Evolutionary conservation across 2,113 vertebrate genomes (phyloP).

Genomic region (Phycodurus eques): DNA sequence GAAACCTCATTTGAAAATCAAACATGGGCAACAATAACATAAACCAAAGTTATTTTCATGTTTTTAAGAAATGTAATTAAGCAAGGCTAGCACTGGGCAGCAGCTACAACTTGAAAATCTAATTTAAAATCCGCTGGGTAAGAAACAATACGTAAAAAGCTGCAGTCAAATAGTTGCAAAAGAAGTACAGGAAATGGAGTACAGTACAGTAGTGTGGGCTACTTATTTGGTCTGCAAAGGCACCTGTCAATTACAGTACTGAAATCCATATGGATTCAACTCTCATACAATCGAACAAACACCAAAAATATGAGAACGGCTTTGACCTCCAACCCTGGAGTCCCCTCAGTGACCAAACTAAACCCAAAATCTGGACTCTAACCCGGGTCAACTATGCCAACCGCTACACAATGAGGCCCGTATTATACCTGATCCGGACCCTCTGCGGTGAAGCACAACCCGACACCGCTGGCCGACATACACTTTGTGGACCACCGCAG

Average conservation of each 20-base stretch:
- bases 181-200: background rate
- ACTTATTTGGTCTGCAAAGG: too few species aligned
- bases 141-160: background rate
- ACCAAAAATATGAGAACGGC: background rate
- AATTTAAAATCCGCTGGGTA: background rate
- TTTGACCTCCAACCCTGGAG: background rate
- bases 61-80: background rate
- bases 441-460: background rate
- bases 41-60: background rate
- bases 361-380: background rate
- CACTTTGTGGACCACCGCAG: background rate
- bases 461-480: background rate
- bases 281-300: too few species aligned
- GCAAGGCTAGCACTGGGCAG: background rate
- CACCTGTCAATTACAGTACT: too few species aligned
- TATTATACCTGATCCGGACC: background rate
- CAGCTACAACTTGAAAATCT: background rate
- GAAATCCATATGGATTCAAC: too few species aligned
- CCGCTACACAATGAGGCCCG: background rate
- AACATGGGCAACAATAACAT: background rate
- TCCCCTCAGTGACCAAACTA: background rate
- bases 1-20: background rate
- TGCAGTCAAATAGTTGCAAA: background rate
- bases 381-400: background rate
- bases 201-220: background rate